Conservation (phyloP, 2,888 invertebrate species). For the Plusia festucae region DNA sequence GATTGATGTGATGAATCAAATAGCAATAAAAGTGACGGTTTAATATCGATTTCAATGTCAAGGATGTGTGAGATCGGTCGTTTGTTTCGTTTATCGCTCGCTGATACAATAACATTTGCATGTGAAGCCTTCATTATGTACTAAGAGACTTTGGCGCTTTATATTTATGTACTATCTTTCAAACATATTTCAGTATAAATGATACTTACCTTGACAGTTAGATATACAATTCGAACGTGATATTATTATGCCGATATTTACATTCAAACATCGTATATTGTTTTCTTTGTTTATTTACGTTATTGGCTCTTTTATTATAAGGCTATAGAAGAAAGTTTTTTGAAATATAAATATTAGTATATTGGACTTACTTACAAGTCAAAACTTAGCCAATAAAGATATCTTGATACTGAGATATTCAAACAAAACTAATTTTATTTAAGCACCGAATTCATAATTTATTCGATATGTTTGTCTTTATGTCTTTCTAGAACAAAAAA, state of each 20-base stretch:
- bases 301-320: background rate
- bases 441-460: no score
- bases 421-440: no score
- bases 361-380: background rate
- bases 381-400: background rate
- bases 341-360: background rate
- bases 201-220: background rate
- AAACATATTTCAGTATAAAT: background rate
- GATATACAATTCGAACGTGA: constrained; percentile 6
- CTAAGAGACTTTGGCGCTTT: constrained; percentile 7
- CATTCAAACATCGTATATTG: background rate
- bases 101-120: constrained; percentile 38
- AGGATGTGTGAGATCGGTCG: constrained; percentile 50
- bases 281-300: background rate
- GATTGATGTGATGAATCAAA: constrained; percentile 40
- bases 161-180: constrained; percentile 17
- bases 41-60: constrained; percentile 61
- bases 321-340: background rate
- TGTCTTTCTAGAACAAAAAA: no score
- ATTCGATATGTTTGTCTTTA: no score
- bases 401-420: no score
- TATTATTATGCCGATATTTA: constrained; percentile 3
- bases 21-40: constrained; percentile 30
- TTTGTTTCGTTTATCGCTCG: constrained; percentile 47
- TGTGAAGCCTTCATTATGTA: constrained; percentile 34